phyloP scores from a whole-genome alignment of 2,797 vertebrate genomes.

The Parambassis ranga region DNA sequence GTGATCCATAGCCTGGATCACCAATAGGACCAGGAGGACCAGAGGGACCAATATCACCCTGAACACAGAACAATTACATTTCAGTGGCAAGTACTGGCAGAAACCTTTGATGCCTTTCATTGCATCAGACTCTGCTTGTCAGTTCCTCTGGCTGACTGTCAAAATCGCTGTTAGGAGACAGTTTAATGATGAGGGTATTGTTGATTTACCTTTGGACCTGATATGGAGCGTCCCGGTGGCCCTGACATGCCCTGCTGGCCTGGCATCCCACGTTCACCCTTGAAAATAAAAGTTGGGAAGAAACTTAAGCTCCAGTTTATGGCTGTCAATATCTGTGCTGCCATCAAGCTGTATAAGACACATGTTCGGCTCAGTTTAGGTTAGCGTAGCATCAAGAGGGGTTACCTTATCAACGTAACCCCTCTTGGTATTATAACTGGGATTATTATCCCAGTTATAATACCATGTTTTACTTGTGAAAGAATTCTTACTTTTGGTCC shows the following conservation, averaged over 20 bases:
- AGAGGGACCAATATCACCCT: slow-evolving; percentile 87
- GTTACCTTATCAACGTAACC: too few relatives aligned
- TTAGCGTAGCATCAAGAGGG: not conserved
- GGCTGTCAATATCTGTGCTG: not conserved
- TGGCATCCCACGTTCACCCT: slow-evolving; percentile 88
- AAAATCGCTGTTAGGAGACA: slow-evolving; percentile 25
- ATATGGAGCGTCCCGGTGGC: slow-evolving; percentile 84
- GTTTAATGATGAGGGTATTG: slow-evolving; percentile 10
- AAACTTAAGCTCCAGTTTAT: not conserved
- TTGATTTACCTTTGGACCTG: slow-evolving; percentile 88
- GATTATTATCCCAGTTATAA: too few relatives aligned
- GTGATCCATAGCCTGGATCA: slow-evolving; percentile 88
- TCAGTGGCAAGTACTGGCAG: not conserved
- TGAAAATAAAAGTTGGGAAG: slow-evolving; percentile 21
- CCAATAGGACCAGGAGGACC: slow-evolving; percentile 86
- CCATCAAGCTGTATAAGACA: not conserved
- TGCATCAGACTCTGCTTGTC: slow-evolving; percentile 14
- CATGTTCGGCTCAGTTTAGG: slow-evolving; percentile 1
- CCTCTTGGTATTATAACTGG: too few relatives aligned
- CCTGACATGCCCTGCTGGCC: slow-evolving; percentile 87
- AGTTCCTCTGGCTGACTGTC: slow-evolving; percentile 28
- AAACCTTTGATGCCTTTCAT: slow-evolving; percentile 14
- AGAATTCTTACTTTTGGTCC: slow-evolving; percentile 85
- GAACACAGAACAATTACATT: slow-evolving; percentile 22
- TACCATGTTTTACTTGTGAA: too few relatives aligned